These are phyloP conservation scores for Zaprionus capensis DNA, from an alignment of 1,140 invertebrate species.

Conservation along the genomic window DNA sequence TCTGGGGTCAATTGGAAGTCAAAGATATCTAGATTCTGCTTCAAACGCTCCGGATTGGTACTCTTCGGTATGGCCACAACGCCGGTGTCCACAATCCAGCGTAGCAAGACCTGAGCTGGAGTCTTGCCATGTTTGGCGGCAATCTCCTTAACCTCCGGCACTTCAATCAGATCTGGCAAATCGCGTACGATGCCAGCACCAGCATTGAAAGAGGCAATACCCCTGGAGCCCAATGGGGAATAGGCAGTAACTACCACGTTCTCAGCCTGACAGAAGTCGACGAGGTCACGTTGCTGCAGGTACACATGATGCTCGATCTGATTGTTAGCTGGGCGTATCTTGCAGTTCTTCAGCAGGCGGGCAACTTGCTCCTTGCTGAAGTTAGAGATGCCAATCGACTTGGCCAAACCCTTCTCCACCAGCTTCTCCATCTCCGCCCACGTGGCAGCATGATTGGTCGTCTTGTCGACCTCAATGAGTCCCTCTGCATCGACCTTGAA, in stretches of 20 bases:
- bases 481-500: constrained; percentile 86
- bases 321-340: constrained; percentile 89
- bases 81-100: constrained; percentile 90
- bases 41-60: constrained; percentile 89
- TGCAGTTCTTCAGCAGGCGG: constrained; percentile 87
- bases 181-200: constrained; percentile 81
- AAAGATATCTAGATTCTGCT: constrained; percentile 87
- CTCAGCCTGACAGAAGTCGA: constrained; percentile 89
- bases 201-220: constrained; percentile 85
- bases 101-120: constrained; percentile 91
- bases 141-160: constrained; percentile 88
- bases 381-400: constrained; percentile 92
- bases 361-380: constrained; percentile 90
- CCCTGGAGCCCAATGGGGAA: constrained; percentile 91
- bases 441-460: constrained; percentile 88
- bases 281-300: constrained; percentile 91
- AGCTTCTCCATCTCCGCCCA: constrained; percentile 93
- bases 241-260: constrained; percentile 93
- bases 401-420: constrained; percentile 87
- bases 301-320: constrained; percentile 94
- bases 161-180: constrained; percentile 89
- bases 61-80: constrained; percentile 94
- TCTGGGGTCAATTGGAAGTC: constrained; percentile 86
- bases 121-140: constrained; percentile 89
- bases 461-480: constrained; percentile 87